Percentiles rank a stretch among this genome's conserved stretches.
These are phyloP conservation scores for Grammomys dolichurus DNA, from an alignment of 2,113 vertebrate genomes.

Conservation along the genomic window DNA sequence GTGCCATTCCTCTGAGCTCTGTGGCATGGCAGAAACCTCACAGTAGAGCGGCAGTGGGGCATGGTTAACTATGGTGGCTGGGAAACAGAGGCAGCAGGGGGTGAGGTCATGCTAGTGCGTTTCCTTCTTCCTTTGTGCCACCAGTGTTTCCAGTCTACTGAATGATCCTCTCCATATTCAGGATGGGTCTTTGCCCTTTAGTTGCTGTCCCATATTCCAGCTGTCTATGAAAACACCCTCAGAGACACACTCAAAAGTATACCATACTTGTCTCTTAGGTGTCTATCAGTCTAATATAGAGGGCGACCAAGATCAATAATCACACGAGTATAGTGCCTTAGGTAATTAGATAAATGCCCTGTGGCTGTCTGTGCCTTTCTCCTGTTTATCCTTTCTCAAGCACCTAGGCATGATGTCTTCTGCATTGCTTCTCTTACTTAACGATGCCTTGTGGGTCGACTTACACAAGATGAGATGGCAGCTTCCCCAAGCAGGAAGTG, in stretches of 20 bases:
- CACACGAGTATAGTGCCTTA: not conserved
- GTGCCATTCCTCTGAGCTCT: not conserved
- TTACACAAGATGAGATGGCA: not conserved
- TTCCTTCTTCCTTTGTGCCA: not conserved
- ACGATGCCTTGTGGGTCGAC: not conserved
- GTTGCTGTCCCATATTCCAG: not conserved
- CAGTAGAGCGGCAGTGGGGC: not conserved
- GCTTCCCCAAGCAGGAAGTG: not conserved
- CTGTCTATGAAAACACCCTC: not conserved
- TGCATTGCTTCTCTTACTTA: not conserved
- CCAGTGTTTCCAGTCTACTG: not conserved
- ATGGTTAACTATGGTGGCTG: not conserved
- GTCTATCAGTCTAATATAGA: not conserved
- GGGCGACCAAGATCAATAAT: not conserved
- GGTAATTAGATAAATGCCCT: not conserved
- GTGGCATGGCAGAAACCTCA: not conserved
- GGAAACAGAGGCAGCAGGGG: not conserved
- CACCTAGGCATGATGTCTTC: not conserved
- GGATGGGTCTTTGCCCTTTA: rapidly evolving
- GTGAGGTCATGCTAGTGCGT: not conserved
- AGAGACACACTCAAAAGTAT: not conserved
- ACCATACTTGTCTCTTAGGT: not conserved
- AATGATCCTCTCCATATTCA: not conserved
- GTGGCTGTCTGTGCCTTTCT: not conserved
- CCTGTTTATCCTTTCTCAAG: not conserved